Percentiles rank a stretch among this genome's conserved stretches.
phyloP scores from a whole-genome alignment of 23 tunicate genomes.

The Botrylloides violaceus region DNA sequence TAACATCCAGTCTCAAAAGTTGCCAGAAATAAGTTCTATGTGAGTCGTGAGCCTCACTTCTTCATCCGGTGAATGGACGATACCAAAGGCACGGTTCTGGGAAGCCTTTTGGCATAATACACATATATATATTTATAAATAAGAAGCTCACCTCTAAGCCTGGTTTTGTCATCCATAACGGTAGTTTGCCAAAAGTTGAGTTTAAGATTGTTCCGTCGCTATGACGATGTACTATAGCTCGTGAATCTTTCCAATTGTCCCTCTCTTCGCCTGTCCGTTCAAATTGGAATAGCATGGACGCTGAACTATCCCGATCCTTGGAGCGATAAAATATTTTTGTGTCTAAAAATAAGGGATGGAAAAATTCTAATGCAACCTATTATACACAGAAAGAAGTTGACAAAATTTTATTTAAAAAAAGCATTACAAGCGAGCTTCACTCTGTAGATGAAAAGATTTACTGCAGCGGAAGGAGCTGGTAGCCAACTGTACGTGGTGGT shows the following conservation, averaged over 20 bases:
- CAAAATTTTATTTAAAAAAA: no score
- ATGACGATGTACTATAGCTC: constrained; percentile 23
- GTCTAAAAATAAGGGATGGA: constrained; percentile 3
- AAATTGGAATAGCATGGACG: constrained; percentile 16
- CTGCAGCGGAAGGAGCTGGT: no score
- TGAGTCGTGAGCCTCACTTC: no score
- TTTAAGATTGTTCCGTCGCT: constrained; percentile 36
- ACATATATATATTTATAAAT: not conserved
- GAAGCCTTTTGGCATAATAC: not conserved
- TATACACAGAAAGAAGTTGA: no score
- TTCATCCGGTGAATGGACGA: no score
- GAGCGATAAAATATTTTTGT: constrained; percentile 12
- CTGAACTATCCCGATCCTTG: constrained; percentile 2
- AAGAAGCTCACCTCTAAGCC: constrained; percentile 45
- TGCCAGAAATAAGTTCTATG: no score
- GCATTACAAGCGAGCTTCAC: no score
- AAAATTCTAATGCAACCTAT: no score
- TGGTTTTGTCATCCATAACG: constrained; percentile 66
- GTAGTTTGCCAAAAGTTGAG: constrained; percentile 46
- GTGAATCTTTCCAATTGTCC: constrained; percentile 14
- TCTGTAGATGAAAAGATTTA: no score
- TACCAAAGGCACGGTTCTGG: no score
- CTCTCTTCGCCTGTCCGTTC: not conserved
- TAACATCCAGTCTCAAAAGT: no score
- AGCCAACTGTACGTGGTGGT: no score